Evolutionary conservation across 2,113 vertebrate species (phyloP).

Genomic region (Patagioenas fasciata): DNA sequence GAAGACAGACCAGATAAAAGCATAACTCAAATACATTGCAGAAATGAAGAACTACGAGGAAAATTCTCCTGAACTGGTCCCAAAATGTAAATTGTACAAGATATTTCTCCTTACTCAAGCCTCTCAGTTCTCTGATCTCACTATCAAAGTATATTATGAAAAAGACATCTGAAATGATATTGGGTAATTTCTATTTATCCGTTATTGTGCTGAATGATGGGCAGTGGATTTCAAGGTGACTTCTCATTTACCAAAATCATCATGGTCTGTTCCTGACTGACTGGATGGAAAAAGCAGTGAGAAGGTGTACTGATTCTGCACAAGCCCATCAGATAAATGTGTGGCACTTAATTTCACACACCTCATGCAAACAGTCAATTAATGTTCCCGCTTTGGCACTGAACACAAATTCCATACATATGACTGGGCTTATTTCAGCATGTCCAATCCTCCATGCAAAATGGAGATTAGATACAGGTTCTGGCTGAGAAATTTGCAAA

Average conservation of each 20-base stretch:
- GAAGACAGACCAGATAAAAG: background rate
- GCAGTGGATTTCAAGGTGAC: slow-evolving; percentile 53
- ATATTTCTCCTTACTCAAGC: background rate
- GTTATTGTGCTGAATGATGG: background rate
- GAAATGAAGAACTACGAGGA: background rate
- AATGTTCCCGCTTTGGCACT: background rate
- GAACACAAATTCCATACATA: background rate
- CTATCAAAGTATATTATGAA: slow-evolving; percentile 16
- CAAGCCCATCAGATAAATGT: background rate
- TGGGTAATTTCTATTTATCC: slow-evolving; percentile 34
- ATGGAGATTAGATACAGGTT: slow-evolving; percentile 29
- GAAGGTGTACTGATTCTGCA: background rate
- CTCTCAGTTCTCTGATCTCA: background rate
- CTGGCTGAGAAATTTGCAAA: background rate
- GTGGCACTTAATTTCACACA: slow-evolving; percentile 41
- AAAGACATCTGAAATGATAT: slow-evolving; percentile 28
- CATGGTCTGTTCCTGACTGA: background rate
- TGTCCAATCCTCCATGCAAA: background rate
- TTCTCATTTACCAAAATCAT: background rate
- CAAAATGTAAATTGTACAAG: background rate
- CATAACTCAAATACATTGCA: background rate
- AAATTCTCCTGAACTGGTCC: background rate
- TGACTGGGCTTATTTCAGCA: background rate
- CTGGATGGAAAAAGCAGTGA: background rate
- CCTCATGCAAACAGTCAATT: slow-evolving; percentile 42